These are phyloP conservation scores for Heteromurus nitidus DNA, from an alignment of 2,888 invertebrate species.

Conservation along the genomic window DNA sequence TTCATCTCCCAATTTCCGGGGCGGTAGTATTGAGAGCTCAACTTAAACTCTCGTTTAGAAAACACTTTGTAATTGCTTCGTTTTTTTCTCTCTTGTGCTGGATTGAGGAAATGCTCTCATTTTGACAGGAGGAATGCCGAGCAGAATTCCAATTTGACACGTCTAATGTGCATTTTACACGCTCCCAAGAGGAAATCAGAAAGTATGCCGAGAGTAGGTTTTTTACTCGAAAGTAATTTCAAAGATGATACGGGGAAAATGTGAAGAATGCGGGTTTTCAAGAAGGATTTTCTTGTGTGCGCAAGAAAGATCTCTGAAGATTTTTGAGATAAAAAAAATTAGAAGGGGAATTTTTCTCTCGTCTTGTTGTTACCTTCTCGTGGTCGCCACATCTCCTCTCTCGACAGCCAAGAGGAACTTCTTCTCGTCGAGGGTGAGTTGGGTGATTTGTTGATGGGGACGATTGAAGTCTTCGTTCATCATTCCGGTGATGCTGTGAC, in stretches of 20 bases:
- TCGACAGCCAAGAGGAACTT: slow-evolving; percentile 96
- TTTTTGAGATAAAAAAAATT: not conserved
- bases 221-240: no score
- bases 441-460: slow-evolving; percentile 83
- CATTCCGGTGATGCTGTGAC: slow-evolving; percentile 94
- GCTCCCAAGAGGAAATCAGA: no score
- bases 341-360: not conserved
- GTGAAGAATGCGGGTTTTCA: no score
- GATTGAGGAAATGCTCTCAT: not conserved
- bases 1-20: no score
- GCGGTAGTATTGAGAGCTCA: no score
- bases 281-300: no score
- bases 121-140: not conserved
- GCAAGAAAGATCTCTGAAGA: no score
- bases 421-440: slow-evolving; percentile 90
- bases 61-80: no score
- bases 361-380: slow-evolving; percentile 78
- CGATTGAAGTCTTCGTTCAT: slow-evolving; percentile 86
- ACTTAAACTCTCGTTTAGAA: no score
- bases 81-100: no score
- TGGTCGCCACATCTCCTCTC: slow-evolving; percentile 96
- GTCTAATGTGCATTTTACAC: not conserved
- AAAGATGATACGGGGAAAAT: no score
- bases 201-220: no score
- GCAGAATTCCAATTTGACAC: not conserved